Conservation (phyloP, 2,888 invertebrate genomes). For the Hirtodrosophila trivittata region DNA sequence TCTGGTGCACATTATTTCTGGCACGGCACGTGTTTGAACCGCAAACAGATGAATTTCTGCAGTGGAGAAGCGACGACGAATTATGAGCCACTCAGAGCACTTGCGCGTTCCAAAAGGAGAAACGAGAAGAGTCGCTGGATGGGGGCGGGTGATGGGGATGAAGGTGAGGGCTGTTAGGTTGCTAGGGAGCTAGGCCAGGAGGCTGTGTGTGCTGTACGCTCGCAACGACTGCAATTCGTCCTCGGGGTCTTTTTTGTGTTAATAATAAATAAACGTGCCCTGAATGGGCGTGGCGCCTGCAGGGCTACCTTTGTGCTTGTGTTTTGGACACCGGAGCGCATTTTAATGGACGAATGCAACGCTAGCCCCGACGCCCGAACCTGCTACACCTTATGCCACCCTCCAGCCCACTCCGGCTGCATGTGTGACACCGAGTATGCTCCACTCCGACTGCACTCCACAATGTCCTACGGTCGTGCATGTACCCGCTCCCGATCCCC, state of each 20-base stretch:
- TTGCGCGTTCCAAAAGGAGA: slow-evolving; percentile 52
- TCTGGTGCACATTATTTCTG: slow-evolving; percentile 67
- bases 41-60: slow-evolving; percentile 76
- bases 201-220: slow-evolving; percentile 33
- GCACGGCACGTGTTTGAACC: slow-evolving; percentile 77
- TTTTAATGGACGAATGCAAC: slow-evolving; percentile 79
- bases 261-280: slow-evolving; percentile 78
- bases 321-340: slow-evolving; percentile 75
- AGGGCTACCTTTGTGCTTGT: slow-evolving; percentile 50
- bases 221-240: slow-evolving; percentile 71
- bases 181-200: slow-evolving; percentile 38
- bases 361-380: slow-evolving; percentile 31
- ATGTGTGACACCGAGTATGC: slow-evolving; percentile 49
- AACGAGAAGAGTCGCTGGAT: background rate
- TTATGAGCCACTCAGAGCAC: slow-evolving; percentile 77
- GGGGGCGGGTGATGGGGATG: slow-evolving; percentile 1
- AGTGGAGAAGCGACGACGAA: slow-evolving; percentile 61
- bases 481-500: slow-evolving; percentile 10
- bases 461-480: slow-evolving; percentile 4
- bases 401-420: slow-evolving; percentile 16
- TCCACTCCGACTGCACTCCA: slow-evolving; percentile 3
- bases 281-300: slow-evolving; percentile 20
- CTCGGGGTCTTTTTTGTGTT: slow-evolving; percentile 72
- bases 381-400: slow-evolving; percentile 28
- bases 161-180: background rate